Evolutionary conservation across 2,797 vertebrate species (phyloP), one percentile per base, ranked within the genome.

Genomic region (Simalia tracyae): DNA sequence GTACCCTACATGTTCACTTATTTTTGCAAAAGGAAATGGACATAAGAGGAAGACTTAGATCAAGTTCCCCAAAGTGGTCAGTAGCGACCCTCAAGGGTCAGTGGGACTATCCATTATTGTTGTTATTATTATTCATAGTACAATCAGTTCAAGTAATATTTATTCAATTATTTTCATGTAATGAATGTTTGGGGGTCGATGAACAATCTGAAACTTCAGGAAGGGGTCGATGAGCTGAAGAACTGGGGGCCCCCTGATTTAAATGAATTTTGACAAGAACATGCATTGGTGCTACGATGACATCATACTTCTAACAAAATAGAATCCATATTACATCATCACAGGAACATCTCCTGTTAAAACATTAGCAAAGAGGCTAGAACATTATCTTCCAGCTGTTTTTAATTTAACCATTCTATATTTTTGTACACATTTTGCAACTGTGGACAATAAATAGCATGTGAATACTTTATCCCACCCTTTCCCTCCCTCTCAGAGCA

Each of bases 401-500:
- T 90, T 87, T 90, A 76, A 89, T 59, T 60, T 68, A 64, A 76
- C 57, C 63, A 56, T 57, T 42, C 50, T 85, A 87, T 81, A 50
- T 96, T 97, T 97, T 87, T 96, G 72, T 97, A 97, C 96, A 95
- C 96, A 95, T 95, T 92, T 92, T 96, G 91, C 84, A 94, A 94
- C 59, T 72, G 94, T 96, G 96, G 96, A 94, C 95, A 93, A 96
- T 96, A 96, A 96, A 97, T 96, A 96, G 86, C 72, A 93, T 11
- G 59, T 90, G 96, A 93, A 91, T 0, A 0, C 66, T 89, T 92
- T 72, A 60, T 93, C 89, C 63, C 86, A 28, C 42, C 66, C 46
- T 36, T 11, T 15, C 87, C 89, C 61, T 50, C 88, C 28, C 56
- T 54, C 81, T 42, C 60, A 22, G 54, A 87, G 54, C 63, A 92